Percentiles rank a stretch among this genome's conserved stretches.
These are phyloP conservation scores for Propithecus coquereli DNA, from an alignment of 2,113 vertebrate species.

Conservation along the genomic window DNA sequence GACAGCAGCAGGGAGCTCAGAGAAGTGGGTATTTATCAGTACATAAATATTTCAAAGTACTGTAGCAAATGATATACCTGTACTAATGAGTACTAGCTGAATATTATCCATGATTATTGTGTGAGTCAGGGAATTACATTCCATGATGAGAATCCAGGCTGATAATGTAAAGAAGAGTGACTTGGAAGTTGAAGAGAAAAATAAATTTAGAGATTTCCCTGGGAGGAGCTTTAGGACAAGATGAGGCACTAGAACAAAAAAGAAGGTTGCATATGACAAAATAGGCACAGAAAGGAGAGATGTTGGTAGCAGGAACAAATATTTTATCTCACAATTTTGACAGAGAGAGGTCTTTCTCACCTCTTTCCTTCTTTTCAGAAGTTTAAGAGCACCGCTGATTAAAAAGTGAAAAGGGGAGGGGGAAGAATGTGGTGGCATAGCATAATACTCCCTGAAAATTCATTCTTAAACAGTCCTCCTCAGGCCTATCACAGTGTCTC, in stretches of 20 bases:
- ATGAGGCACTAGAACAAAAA: neutral
- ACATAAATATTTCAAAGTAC: neutral
- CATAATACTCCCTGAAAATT: neutral
- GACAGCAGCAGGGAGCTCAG: neutral
- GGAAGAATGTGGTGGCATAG: neutral
- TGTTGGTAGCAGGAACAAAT: neutral
- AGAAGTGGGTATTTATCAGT: neutral
- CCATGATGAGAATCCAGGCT: neutral
- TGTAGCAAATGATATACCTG: neutral
- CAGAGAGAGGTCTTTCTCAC: neutral
- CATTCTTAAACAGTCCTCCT: neutral
- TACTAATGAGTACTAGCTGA: neutral
- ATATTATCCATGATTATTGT: neutral
- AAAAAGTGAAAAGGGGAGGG: neutral
- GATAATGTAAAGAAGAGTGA: neutral
- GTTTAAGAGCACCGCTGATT: neutral
- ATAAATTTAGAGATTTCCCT: neutral
- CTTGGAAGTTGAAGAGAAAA: neutral
- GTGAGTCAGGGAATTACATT: neutral
- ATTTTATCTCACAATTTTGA: neutral
- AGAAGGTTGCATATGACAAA: neutral
- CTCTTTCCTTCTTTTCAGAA: neutral
- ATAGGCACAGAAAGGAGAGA: neutral
- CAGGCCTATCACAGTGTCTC: neutral
- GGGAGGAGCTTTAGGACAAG: neutral